Base-by-base conservation (phyloP, 1,140 invertebrate genomes). In the Drosophila bocqueti region DNA sequence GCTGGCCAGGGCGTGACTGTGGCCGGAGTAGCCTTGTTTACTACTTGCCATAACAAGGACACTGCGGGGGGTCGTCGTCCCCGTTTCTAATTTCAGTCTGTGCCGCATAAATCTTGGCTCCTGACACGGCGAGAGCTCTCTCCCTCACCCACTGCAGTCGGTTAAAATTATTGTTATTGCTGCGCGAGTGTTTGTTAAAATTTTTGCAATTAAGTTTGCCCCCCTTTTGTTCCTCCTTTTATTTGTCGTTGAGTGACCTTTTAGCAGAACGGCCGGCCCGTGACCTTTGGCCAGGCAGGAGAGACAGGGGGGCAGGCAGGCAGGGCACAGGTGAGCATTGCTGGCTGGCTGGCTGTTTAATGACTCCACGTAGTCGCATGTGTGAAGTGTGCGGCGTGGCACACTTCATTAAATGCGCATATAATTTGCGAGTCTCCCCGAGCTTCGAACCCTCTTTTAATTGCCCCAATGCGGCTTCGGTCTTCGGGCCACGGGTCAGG, bases 101-200 rank as follows among this genome's bases (percentile, higher is more conserved):
- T 62, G 81, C 58, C 71, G 76, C 81, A 83, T 83, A 83, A 83
- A 83, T 83, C 81, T 79, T 80, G 50, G 31, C 42, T 58, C 64
- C 49, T 68, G 67, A 34, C 63, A 43, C 24, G 3, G 49, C 40
- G 47, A 49, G 49, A 29, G 47, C 47, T 26, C 24, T 54, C 24
- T 5, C 31, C 40, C 29, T 2, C 63, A 47, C 64, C 60, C 52
- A 58, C 72, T 50, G 61, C 62, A 76, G 77, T 74, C 65, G 74
- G 76, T 83, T 79, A 76, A 83, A 83, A 83, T 83, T 83, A 83
- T 83, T 83, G 81, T 79, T 83, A 83, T 83, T 83, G 81, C 81
- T 64, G 58, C 45, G 54, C 58, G 76, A 79, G 66, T 83, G 81
- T 83, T 83, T 83, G 81, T 83, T 83, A 83, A 83, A 83, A 83